Base-by-base conservation (phyloP, 2,797 vertebrate genomes). In the Agapornis canus region DNA sequence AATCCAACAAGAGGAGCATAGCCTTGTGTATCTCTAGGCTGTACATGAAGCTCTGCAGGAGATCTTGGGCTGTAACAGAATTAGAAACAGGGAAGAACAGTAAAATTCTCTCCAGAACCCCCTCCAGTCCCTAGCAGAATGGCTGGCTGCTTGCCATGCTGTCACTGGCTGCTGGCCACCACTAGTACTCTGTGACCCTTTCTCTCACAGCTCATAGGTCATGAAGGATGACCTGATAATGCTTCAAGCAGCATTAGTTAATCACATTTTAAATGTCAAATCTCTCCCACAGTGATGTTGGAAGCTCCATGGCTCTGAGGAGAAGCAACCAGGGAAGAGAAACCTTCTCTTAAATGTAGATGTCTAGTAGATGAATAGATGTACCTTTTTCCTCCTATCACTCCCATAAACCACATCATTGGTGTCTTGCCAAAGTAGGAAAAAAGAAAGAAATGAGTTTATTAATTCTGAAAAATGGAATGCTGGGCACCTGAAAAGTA, bases 191-290 rank as follows among this genome's bases (percentile, higher is more conserved):
- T 65, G 60, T 95, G 95, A 92, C 77, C 85, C 54, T 14, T 86
- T 79, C 82, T 92, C 77, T 90, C 2, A 31, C 65, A 76, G 84
- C 87, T 83, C 21, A 4, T 5, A 48, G 63, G 48, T 77, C 23
- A n/a, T 66, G 82, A 73, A 92, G 82, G 95, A 90, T 94, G 87
- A 94, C 63, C 72, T 94, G 86, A 82, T 70, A 66, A 77, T 94
- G 47, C 80, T 94, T 82, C 49, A 68, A 40, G 60, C 18, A 57
- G 52, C 47, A 52, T 60, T 90, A 66, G 45, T 72, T 73, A 92
- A 73, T 82, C 77, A 48, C 52, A 56, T 70, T 88, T 93, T 83
- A 81, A 57, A 63, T 56, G 45, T 63, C 35, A 11, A 26, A 69
- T 92, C n/a, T 86, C n/a, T 37, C 63, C 43, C 29, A 45, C 69